These are phyloP conservation scores for Osmerus eperlanus DNA, from an alignment of 2,113 vertebrate species.

Conservation along the genomic window DNA sequence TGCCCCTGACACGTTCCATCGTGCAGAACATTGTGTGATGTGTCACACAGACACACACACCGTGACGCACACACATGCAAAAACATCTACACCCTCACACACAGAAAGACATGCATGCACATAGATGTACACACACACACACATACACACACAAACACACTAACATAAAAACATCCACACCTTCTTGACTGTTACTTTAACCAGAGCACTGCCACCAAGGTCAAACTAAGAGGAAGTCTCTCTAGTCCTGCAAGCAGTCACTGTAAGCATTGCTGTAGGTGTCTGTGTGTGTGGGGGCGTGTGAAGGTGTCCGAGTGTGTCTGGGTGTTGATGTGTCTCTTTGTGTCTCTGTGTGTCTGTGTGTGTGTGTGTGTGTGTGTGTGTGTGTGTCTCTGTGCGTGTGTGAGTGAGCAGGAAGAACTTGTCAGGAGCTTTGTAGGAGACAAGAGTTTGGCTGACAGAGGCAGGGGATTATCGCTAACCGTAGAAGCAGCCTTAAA, in stretches of 20 bases:
- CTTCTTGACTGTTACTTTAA: background rate
- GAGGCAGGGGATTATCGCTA: too few species aligned
- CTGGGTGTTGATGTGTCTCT: too few species aligned
- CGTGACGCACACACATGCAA: background rate
- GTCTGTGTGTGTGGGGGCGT: conserved; percentile 10
- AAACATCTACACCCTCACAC: conserved; percentile 20
- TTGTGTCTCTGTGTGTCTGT: too few species aligned
- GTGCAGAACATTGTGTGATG: background rate
- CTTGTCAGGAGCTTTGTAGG: too few species aligned
- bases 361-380: too few species aligned
- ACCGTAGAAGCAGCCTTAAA: too few species aligned
- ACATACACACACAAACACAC: background rate
- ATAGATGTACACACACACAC: background rate
- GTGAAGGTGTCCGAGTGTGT: background rate
- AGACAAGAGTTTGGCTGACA: too few species aligned
- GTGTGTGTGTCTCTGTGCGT: too few species aligned
- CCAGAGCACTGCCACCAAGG: too few species aligned
- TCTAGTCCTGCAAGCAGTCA: background rate
- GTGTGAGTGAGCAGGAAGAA: too few species aligned
- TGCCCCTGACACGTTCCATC: background rate
- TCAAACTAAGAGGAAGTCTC: too few species aligned
- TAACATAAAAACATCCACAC: conserved; percentile 12
- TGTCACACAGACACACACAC: background rate
- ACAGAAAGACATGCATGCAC: background rate
- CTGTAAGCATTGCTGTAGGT: background rate